Evolutionary conservation across 1,140 invertebrate species (phyloP).

Genomic region (Carcinoscorpius rotundicauda): DNA sequence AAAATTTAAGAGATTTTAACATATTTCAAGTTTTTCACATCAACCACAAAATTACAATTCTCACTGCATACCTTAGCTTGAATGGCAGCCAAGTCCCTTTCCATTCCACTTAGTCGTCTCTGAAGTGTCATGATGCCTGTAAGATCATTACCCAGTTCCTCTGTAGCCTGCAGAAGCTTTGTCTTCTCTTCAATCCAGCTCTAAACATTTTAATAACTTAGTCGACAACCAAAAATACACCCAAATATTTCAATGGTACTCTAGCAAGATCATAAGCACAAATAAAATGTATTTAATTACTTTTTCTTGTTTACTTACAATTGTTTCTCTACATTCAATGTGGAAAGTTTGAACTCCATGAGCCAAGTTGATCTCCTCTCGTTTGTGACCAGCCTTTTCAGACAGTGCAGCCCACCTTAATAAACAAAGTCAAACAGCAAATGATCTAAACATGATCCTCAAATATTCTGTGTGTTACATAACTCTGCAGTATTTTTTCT

Average conservation of each 20-base stretch:
- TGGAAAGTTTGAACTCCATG: slow-evolving; percentile 99
- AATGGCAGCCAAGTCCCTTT: slow-evolving; percentile 94
- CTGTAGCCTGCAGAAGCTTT: slow-evolving; percentile 85
- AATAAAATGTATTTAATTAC: no score
- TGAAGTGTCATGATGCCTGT: slow-evolving; percentile 75
- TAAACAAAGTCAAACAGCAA: slow-evolving; percentile 49
- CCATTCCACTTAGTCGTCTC: slow-evolving; percentile 85
- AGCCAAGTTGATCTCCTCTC: slow-evolving; percentile 60
- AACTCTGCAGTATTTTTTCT: slow-evolving; percentile 60
- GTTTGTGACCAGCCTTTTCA: slow-evolving; percentile 24
- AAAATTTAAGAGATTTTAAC: no score
- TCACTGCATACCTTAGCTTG: slow-evolving; percentile 57
- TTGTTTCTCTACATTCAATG: slow-evolving; percentile 97
- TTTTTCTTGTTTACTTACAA: slow-evolving; percentile 30
- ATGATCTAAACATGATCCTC: no score
- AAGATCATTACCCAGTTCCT: slow-evolving; percentile 86
- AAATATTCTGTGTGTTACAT: slow-evolving; percentile 59
- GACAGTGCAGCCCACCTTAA: slow-evolving; percentile 31
- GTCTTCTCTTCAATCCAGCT: slow-evolving; percentile 99
- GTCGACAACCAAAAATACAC: no score
- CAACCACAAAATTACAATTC: no score
- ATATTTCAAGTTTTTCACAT: no score
- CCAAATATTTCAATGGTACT: no score
- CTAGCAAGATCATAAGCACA: no score
- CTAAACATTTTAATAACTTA: slow-evolving; percentile 3